Conservation (phyloP, 2,888 invertebrate species). For the Troides aeacus region DNA sequence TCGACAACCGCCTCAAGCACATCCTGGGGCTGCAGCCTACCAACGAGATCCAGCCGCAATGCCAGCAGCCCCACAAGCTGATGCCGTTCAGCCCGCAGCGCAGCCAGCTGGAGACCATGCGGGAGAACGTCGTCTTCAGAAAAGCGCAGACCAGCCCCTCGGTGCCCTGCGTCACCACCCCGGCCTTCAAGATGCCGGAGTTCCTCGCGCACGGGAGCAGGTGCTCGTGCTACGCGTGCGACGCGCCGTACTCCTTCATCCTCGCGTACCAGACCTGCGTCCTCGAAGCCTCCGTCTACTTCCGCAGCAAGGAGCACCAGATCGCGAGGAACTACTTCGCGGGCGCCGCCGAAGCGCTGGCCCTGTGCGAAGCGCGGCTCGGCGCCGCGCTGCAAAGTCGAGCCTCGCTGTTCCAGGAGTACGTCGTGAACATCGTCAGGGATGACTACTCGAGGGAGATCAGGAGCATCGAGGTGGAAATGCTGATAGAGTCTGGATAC, state of each 20-base stretch:
- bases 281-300: conserved; percentile 57
- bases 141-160: conserved; percentile 50
- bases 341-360: conserved; percentile 46
- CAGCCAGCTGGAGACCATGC: conserved; percentile 54
- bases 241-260: conserved; percentile 41
- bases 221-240: conserved; percentile 57
- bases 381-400: conserved; percentile 33
- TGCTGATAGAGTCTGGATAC: conserved; percentile 54
- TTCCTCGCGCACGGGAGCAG: conserved; percentile 47
- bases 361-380: conserved; percentile 43
- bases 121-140: conserved; percentile 47
- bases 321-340: conserved; percentile 61
- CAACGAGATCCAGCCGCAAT: conserved; percentile 38
- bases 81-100: conserved; percentile 45
- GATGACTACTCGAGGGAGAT: conserved; percentile 40
- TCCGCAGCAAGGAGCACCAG: conserved; percentile 50
- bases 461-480: conserved; percentile 42
- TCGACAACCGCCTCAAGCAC: conserved; percentile 60
- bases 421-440: conserved; percentile 44
- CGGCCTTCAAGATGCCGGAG: conserved; percentile 47
- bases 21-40: conserved; percentile 52
- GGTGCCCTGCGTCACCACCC: conserved; percentile 38
- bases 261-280: conserved; percentile 45
- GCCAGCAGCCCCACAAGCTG: conserved; percentile 17
- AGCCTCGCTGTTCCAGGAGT: conserved; percentile 39